Conservation (phyloP, 2,113 vertebrate species). For the Mastomys natalensis region DNA sequence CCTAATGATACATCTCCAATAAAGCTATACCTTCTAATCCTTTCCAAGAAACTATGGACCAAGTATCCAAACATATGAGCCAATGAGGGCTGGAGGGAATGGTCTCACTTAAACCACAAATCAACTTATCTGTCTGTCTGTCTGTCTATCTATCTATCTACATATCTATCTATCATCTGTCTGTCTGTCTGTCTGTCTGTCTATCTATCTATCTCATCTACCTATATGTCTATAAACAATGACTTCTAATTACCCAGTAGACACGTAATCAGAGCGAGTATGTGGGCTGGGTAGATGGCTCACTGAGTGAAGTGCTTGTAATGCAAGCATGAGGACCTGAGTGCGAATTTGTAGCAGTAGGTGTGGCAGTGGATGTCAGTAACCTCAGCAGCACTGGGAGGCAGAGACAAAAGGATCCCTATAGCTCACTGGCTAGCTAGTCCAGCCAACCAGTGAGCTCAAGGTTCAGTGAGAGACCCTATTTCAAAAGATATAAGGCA, state of each 20-base stretch:
- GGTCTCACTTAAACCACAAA: background rate
- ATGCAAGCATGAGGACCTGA: background rate
- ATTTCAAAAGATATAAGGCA: background rate
- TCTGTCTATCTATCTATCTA: background rate
- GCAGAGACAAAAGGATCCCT: background rate
- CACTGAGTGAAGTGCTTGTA: background rate
- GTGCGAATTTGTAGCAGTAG: background rate
- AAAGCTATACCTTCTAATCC: background rate
- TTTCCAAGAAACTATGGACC: background rate
- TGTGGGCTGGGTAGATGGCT: background rate
- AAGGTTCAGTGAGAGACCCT: background rate
- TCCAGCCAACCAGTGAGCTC: background rate
- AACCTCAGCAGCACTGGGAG: background rate
- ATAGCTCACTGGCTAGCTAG: no score
- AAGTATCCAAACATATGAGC: background rate
- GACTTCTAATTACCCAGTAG: accelerated
- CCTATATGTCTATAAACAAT: background rate
- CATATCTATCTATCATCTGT: no score
- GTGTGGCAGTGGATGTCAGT: background rate
- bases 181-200: background rate
- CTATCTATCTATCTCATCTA: background rate
- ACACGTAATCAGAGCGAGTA: background rate
- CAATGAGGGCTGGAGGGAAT: background rate
- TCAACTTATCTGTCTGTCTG: background rate
- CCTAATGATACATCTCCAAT: background rate